phyloP scores from a whole-genome alignment of 2,888 invertebrate species.

The Volucella inanis region DNA sequence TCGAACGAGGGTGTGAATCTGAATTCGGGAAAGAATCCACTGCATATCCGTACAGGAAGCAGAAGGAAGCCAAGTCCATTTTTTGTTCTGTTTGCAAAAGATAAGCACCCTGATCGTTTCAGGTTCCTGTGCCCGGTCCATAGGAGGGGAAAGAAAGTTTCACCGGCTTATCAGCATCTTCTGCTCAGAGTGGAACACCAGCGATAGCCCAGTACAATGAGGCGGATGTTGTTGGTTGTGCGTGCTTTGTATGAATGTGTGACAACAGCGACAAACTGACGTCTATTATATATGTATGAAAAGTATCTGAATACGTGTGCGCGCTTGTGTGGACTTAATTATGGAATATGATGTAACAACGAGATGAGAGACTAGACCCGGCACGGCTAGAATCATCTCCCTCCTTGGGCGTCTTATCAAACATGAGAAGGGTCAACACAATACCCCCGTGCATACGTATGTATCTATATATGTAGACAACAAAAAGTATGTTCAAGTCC shows the following conservation, averaged over 20 bases:
- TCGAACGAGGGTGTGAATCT: constrained; percentile 26
- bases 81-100: constrained; percentile 57
- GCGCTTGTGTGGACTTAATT: constrained; percentile 54
- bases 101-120: constrained; percentile 39
- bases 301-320: constrained; percentile 26
- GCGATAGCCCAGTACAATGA: background rate
- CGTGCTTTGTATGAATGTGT: too few species aligned
- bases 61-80: constrained; percentile 17
- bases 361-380: constrained; percentile 32
- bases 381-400: too few species aligned
- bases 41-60: constrained; percentile 57
- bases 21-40: background rate
- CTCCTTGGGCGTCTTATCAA: constrained; percentile 22
- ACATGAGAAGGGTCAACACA: constrained; percentile 22
- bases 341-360: constrained; percentile 66
- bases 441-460: too few species aligned
- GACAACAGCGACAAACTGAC: too few species aligned
- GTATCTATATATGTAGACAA: too few species aligned
- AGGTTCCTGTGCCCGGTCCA: constrained; percentile 12
- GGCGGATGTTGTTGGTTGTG: constrained; percentile 49
- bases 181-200: background rate
- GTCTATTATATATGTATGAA: background rate
- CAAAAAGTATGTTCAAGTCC: too few species aligned
- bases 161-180: constrained; percentile 27
- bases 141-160: background rate